Evolutionary conservation across 2,797 vertebrate species (phyloP).

Genomic region (Centropyge bicolor): DNA sequence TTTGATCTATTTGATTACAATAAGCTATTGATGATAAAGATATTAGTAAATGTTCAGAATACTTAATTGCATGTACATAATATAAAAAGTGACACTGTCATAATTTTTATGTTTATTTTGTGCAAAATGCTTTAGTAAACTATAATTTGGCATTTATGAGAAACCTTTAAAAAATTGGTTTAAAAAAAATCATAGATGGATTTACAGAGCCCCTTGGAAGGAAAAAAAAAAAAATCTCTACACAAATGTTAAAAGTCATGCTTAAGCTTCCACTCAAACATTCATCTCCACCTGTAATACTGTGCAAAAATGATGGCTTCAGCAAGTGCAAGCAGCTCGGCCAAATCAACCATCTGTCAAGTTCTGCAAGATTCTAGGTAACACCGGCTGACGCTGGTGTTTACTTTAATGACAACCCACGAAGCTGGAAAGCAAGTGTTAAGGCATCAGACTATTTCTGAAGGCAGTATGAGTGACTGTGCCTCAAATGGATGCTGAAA

Average conservation of each 20-base stretch:
- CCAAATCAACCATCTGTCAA: slow-evolving; percentile 65
- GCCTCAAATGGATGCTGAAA: slow-evolving; percentile 26
- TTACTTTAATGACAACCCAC: slow-evolving; percentile 27
- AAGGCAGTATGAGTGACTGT: slow-evolving; percentile 71
- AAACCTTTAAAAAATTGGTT: slow-evolving; percentile 78
- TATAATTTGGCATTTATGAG: slow-evolving; percentile 93
- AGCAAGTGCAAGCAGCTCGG: slow-evolving; percentile 85
- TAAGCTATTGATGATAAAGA: slow-evolving; percentile 83
- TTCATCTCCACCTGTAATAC: slow-evolving; percentile 80
- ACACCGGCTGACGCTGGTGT: slow-evolving; percentile 33
- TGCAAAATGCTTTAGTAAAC: slow-evolving; percentile 94
- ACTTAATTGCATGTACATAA: slow-evolving; percentile 87
- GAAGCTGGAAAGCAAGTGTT: slow-evolving; percentile 60
- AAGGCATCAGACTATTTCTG: slow-evolving; percentile 79
- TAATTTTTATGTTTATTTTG: slow-evolving; percentile 84
- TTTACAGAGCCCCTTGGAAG: slow-evolving; percentile 60
- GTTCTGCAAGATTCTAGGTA: slow-evolving; percentile 76
- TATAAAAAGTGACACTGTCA: slow-evolving; percentile 88
- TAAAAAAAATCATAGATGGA: slow-evolving; percentile 61
- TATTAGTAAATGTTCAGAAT: slow-evolving; percentile 87
- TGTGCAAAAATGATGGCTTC: slow-evolving; percentile 86
- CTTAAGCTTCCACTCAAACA: slow-evolving; percentile 70
- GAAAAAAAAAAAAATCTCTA: slow-evolving; percentile 46
- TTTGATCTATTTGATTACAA: slow-evolving; percentile 86
- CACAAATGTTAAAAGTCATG: slow-evolving; percentile 67